Conservation (phyloP, 2,888 invertebrate genomes). For the Aelia acuminata region DNA sequence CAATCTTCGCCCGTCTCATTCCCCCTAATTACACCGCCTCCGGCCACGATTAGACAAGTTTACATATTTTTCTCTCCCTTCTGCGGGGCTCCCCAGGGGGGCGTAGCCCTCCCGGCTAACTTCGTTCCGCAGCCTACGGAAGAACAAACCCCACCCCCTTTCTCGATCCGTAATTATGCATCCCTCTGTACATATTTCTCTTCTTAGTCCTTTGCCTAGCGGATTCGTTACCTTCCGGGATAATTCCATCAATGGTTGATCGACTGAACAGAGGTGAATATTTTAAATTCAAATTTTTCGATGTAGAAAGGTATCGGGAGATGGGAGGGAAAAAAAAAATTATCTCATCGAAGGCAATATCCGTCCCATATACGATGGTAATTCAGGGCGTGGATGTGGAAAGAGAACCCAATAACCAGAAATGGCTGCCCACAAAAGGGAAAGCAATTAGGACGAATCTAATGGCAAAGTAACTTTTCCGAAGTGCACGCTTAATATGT, state of each 20-base stretch:
- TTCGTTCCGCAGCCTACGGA: background rate
- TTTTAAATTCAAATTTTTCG: constrained; percentile 7
- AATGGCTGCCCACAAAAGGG: background rate
- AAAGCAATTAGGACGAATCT: background rate
- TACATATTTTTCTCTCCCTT: constrained; percentile 65
- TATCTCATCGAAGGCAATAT: background rate
- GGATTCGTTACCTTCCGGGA: constrained; percentile 8
- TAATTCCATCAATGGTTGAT: background rate
- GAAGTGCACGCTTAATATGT: background rate
- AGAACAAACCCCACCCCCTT: background rate
- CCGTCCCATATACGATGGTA: constrained; percentile 1
- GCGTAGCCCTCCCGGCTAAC: constrained; percentile 26
- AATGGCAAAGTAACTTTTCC: background rate
- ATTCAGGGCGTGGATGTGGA: background rate
- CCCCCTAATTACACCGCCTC: constrained; percentile 31
- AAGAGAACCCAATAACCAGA: constrained; percentile 5
- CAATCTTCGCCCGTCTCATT: constrained; percentile 27
- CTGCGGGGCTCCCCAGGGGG: constrained; percentile 58
- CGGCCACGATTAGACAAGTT: constrained; percentile 61
- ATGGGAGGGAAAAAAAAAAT: background rate
- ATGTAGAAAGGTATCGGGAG: background rate
- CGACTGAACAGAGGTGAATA: constrained; percentile 23
- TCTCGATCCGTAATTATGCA: constrained; percentile 8
- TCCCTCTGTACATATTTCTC: constrained; percentile 40
- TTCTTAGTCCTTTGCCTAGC: constrained; percentile 7